Evolutionary conservation across 2,888 invertebrate genomes (phyloP).

Genomic region (Drosophila tripunctata): DNA sequence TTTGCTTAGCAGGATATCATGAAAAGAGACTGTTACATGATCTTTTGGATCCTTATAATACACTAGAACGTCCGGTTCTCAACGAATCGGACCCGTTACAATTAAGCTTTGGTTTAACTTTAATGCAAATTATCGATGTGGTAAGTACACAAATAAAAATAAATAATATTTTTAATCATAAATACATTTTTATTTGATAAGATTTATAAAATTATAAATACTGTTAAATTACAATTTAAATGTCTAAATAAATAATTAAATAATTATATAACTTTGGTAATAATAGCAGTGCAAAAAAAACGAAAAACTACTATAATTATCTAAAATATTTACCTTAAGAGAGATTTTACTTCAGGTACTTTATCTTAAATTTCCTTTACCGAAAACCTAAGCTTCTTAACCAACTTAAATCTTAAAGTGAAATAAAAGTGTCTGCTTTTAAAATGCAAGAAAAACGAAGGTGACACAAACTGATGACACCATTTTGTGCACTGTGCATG

Average conservation of each 20-base stretch:
- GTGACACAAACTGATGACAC: conserved; percentile 70
- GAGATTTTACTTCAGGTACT: too few species aligned
- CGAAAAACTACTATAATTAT: too few species aligned
- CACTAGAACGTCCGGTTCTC: conserved; percentile 96
- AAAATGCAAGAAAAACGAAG: conserved; percentile 32
- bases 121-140: conserved; percentile 99
- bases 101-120: conserved; percentile 97
- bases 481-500: conserved; percentile 54
- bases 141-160: conserved; percentile 88
- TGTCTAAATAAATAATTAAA: too few species aligned
- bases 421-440: conserved; percentile 16
- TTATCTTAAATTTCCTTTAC: neutral
- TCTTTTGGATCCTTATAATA: conserved; percentile 96
- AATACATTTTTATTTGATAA: too few species aligned
- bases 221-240: too few species aligned
- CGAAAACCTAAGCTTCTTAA: neutral
- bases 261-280: too few species aligned
- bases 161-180: too few species aligned
- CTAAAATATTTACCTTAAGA: too few species aligned
- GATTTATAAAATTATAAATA: too few species aligned
- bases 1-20: conserved; percentile 91
- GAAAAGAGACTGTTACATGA: conserved; percentile 96
- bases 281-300: too few species aligned
- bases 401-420: neutral
- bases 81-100: conserved; percentile 98